phyloP scores from a whole-genome alignment of 1,140 invertebrate species.

The Dendrolimus kikuchii region DNA sequence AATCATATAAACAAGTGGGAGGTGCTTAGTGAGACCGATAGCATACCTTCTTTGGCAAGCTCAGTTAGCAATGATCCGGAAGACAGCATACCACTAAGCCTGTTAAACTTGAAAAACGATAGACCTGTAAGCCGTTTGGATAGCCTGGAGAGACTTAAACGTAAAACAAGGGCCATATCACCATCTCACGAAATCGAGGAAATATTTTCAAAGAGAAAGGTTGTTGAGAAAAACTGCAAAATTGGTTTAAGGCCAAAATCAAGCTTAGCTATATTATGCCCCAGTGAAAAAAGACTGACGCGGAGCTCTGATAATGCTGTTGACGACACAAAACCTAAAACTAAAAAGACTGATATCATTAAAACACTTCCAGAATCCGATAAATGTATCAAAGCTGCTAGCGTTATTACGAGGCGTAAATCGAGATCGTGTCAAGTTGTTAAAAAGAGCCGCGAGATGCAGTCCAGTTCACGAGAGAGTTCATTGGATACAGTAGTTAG shows the following conservation, averaged over 20 bases:
- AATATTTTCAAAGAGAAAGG: slow-evolving; percentile 62
- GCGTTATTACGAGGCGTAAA: slow-evolving; percentile 52
- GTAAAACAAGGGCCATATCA: slow-evolving; percentile 65
- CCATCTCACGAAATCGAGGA: slow-evolving; percentile 68
- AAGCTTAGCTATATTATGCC: slow-evolving; percentile 54
- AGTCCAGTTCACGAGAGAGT: slow-evolving; percentile 66
- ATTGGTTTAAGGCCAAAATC: slow-evolving; percentile 56
- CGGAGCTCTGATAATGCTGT: slow-evolving; percentile 44
- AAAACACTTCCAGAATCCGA: slow-evolving; percentile 32
- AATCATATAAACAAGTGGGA: slow-evolving; percentile 72
- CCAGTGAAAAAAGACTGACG: slow-evolving; percentile 50
- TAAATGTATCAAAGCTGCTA: slow-evolving; percentile 28
- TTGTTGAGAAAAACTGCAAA: slow-evolving; percentile 50
- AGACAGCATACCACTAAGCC: slow-evolving; percentile 67
- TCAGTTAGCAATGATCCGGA: slow-evolving; percentile 66
- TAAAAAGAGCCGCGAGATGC: slow-evolving; percentile 53
- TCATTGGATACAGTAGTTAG: slow-evolving; percentile 61
- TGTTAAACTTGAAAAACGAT: slow-evolving; percentile 58
- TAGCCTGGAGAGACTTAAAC: slow-evolving; percentile 60
- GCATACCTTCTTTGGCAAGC: slow-evolving; percentile 68
- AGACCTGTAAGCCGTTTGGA: slow-evolving; percentile 46
- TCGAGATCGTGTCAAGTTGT: slow-evolving; percentile 52
- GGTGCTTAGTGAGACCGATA: slow-evolving; percentile 73
- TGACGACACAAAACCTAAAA: slow-evolving; percentile 43
- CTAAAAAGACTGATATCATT: slow-evolving; percentile 48